Evolutionary conservation across 1,140 invertebrate genomes (phyloP), one percentile per base, ranked within the genome.

Genomic region (Solenopsis invicta): DNA sequence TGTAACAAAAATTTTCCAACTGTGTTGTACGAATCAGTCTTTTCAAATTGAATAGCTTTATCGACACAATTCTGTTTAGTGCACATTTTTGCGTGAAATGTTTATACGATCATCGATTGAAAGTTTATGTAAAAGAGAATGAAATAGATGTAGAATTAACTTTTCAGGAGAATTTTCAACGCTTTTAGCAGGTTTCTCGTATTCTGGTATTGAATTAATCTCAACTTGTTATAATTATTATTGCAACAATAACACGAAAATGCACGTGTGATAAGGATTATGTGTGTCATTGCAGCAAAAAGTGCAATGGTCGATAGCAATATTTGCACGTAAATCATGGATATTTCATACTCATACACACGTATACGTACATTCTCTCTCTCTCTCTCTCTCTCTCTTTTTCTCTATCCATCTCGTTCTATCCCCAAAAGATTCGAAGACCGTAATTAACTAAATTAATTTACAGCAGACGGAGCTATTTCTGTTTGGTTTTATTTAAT

Each of bases 391-490:
- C 18, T 16, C 45, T 24, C 18, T n/a, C n/a, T n/a, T n/a, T n/a
- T n/a, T n/a, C n/a, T 80, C 5, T 67, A 8, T 24, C 18, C n/a
- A 1, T 76, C 71, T 76, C n/a, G 62, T 41, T 75, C 41, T 52
- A 6, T 21, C 54, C 13, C 34, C 59, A 41, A 66, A 52, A 64
- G 59, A 85, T 85, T 66, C 9, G n/a, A 13, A 37, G 24, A 24
- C 16, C 45, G 21, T 45, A 82, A 82, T 82, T 81, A 81, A 71
- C 34, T 16, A n/a, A 34, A 71, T 82, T 82, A 69, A 71, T 48
- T 82, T 59, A 72, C 24, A 34, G 21, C 16, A 24, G 48, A 21
- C 12, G 69, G 21, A 45, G 13, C 48, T n/a, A 71, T 10, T 56
- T 21, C 50, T 29, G 16, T 21, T 29, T 45, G 13, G 13, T 41